Evolutionary conservation across 2,888 invertebrate species (phyloP).

Genomic region (Neoaliturus tenellus): DNA sequence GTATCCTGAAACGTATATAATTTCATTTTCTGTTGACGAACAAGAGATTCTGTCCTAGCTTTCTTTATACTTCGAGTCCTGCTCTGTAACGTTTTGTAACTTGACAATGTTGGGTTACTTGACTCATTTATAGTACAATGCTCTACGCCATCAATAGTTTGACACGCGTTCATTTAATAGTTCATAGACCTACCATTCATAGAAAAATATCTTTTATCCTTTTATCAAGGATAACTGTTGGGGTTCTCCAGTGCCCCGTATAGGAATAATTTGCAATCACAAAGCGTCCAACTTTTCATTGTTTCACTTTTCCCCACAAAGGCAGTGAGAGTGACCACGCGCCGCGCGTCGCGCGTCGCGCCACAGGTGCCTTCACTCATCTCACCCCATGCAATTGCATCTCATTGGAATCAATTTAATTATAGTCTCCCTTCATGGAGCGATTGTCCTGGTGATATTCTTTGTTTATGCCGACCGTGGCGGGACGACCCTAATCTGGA

Average conservation of each 20-base stretch:
- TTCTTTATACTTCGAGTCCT: too few species aligned
- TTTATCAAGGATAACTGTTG: neutral
- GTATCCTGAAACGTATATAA: too few species aligned
- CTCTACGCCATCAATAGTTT: too few species aligned
- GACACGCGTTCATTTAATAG: too few species aligned
- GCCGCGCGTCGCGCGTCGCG: too few species aligned
- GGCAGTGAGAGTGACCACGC: neutral
- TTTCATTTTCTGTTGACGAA: too few species aligned
- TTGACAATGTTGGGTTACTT: too few species aligned
- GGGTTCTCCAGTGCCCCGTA: neutral
- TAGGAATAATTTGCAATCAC: neutral
- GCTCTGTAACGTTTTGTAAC: too few species aligned
- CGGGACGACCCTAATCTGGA: neutral
- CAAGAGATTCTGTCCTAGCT: too few species aligned
- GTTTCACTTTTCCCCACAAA: neutral
- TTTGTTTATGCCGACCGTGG: slow-evolving; percentile 5
- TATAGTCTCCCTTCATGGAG: slow-evolving; percentile 13
- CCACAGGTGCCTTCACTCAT: neutral
- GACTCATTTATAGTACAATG: too few species aligned
- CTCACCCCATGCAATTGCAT: slow-evolving; percentile 26
- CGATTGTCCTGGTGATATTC: neutral
- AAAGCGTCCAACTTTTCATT: neutral
- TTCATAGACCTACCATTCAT: too few species aligned
- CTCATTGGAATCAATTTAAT: slow-evolving; percentile 20
- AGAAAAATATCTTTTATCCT: too few species aligned